Evolutionary conservation across 2,888 invertebrate genomes (phyloP).

Genomic region (Julus scandinavius): DNA sequence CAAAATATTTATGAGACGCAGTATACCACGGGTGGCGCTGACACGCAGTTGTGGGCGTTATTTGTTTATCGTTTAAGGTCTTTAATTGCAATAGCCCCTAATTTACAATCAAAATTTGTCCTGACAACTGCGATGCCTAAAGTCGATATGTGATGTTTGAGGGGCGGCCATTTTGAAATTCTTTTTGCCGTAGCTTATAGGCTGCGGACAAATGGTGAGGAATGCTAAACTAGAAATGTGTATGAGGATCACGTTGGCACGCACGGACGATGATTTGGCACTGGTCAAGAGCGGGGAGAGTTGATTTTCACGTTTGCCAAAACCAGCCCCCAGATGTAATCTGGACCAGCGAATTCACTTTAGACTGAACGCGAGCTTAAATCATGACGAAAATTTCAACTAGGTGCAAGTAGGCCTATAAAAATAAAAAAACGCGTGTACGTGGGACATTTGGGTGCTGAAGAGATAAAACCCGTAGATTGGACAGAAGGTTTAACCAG

Average conservation of each 20-base stretch:
- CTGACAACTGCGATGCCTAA: not conserved
- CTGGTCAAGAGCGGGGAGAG: not conserved
- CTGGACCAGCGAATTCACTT: slow-evolving; percentile 29
- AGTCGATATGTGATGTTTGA: not conserved
- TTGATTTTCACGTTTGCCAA: not conserved
- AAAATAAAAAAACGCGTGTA: not conserved
- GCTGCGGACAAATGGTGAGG: not conserved
- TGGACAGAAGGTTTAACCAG: not conserved
- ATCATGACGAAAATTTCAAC: slow-evolving; percentile 3
- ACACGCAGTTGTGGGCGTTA: not conserved
- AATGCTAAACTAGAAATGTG: not conserved
- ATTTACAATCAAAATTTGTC: not conserved
- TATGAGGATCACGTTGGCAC: slow-evolving; percentile 31
- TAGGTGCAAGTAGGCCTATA: not conserved
- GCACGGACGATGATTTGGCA: slow-evolving; percentile 22
- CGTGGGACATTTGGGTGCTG: slow-evolving; percentile 14
- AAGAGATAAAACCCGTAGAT: slow-evolving; percentile 20
- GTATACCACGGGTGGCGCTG: not conserved
- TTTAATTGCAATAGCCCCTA: too few relatives aligned
- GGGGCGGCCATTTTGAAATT: not conserved
- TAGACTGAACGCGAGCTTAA: not conserved
- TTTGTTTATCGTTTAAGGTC: not conserved
- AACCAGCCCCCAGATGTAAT: not conserved
- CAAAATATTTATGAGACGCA: not conserved
- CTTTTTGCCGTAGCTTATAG: not conserved